Base-by-base conservation (phyloP, 2,113 vertebrate genomes). In the Rutilus rutilus region DNA sequence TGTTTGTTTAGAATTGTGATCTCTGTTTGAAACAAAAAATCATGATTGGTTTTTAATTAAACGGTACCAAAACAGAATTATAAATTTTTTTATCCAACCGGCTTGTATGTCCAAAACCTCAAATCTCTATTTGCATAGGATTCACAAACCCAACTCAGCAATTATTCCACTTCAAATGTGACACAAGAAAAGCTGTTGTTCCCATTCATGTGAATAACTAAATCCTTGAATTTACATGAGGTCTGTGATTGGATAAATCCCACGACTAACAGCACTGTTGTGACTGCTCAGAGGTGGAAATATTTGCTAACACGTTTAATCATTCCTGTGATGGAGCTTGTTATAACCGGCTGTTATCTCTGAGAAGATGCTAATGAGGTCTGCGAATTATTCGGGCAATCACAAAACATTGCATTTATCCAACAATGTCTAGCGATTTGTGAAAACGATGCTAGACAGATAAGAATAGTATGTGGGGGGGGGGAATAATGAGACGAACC, bases 371-470 rank as follows among this genome's bases (percentile, higher is more conserved):
- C 52, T 78, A 88, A 85, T 83, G 73, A 78, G 78, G 25, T 88
- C 75, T 82, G 62, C 62, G 64, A 78, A 82, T 85, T 76, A 88
- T 85, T 76, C 59, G 30, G 67, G 27, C 64, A 39, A 83, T 83
- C 62, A 82, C 25, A 69, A 85, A 39, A 78, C 62, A 36, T 62
- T 62, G 62, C 25, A 64, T 86, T 86, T 69, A 78, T 78, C 42
- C 39, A 78, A 54, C 54, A 86, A 19, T 73, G 42, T 45, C 57
- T 21, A 78, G 17, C 78, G 54, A 77, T 83, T 79, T 90, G 78
- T 69, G 88, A 91, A 91, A 87, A 88, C 78, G 59, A 84, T 75
- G 57, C 75, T 47, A 82, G 85, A 86, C 78, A 73, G 65, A 73
- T 42, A 67, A 73, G 42, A 39, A 50, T 74, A 59, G 33, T n/a